Conservation (phyloP, 2,113 vertebrate species). For the Strix uralensis region DNA sequence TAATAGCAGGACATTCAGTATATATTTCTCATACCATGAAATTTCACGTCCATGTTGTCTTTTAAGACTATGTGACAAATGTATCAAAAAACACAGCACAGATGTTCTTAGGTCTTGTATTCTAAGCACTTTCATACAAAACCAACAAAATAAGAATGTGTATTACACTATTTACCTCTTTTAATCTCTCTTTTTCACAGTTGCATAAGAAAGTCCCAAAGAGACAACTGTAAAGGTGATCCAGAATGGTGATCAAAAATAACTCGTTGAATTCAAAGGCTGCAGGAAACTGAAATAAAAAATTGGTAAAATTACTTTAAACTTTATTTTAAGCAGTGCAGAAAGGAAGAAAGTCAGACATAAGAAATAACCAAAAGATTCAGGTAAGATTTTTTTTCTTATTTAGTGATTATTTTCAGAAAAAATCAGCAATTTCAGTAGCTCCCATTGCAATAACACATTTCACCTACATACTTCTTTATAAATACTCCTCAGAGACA, state of each 20-base stretch:
- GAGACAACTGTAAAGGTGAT: slow-evolving; percentile 96
- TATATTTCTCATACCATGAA: background rate
- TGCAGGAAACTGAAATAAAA: slow-evolving; percentile 86
- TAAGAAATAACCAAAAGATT: background rate
- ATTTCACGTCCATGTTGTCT: background rate
- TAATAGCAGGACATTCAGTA: background rate
- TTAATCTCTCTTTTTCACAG: slow-evolving; percentile 87
- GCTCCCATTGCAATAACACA: background rate
- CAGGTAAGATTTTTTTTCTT: background rate
- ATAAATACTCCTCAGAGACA: background rate
- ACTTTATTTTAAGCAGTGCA: background rate
- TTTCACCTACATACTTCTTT: background rate
- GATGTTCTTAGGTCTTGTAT: background rate
- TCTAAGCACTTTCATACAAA: background rate
- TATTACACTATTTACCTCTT: slow-evolving; percentile 74
- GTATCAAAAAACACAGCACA: background rate
- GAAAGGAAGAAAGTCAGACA: background rate
- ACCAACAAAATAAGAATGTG: background rate
- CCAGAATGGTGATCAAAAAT: slow-evolving; percentile 92
- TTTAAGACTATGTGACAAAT: background rate
- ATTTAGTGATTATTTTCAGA: background rate
- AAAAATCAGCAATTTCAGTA: background rate
- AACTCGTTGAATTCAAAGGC: slow-evolving; percentile 97
- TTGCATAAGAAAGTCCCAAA: slow-evolving; percentile 96
- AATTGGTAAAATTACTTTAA: background rate